These are phyloP conservation scores for Saccostrea echinata DNA, from an alignment of 1,140 invertebrate species.

Conservation along the genomic window DNA sequence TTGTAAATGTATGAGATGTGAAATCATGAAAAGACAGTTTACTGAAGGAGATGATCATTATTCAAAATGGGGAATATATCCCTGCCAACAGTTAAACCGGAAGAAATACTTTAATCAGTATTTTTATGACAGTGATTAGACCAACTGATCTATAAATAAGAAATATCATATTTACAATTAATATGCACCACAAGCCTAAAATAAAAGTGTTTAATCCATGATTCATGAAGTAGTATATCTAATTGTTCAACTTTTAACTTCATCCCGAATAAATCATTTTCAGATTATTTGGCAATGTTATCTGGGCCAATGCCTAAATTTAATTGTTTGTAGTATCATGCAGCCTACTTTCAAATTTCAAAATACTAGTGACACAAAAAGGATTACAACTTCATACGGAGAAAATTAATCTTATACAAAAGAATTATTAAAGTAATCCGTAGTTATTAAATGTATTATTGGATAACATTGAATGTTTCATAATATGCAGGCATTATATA, in stretches of 20 bases:
- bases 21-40: constrained; percentile 66
- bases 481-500: neutral
- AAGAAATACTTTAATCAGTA: constrained; percentile 59
- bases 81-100: constrained; percentile 62
- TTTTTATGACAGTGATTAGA: constrained; percentile 57
- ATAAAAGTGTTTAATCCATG: neutral
- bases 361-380: neutral
- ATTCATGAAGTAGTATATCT: neutral
- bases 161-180: too few species aligned
- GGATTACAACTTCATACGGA: neutral
- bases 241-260: neutral
- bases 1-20: constrained; percentile 68
- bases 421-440: constrained; percentile 15
- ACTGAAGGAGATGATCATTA: constrained; percentile 65
- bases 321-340: neutral
- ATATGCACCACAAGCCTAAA: neutral
- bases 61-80: constrained; percentile 66
- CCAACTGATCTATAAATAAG: neutral
- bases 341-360: neutral
- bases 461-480: neutral
- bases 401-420: constrained; percentile 11
- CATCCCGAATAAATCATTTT: neutral
- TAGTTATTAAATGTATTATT: neutral
- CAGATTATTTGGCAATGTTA: neutral
- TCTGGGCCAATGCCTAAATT: neutral